Evolutionary conservation across 2,888 invertebrate species (phyloP).

Genomic region (Trachelus stipa): DNA sequence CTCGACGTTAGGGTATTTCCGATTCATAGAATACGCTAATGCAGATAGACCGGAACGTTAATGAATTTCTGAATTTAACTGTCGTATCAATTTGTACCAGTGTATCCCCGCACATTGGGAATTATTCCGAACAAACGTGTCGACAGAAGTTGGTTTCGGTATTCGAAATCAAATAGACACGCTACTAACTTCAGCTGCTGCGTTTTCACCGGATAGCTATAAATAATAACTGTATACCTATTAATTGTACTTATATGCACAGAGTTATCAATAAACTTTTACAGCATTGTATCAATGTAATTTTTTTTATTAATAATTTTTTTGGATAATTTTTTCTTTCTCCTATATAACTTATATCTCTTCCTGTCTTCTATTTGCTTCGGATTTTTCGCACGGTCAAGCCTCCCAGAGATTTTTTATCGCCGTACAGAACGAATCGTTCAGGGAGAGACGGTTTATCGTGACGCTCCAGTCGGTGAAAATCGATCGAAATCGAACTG

Average conservation of each 20-base stretch:
- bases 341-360: no score
- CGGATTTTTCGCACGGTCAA: neutral
- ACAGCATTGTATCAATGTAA: no score
- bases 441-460: neutral
- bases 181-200: neutral
- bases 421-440: neutral
- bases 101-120: neutral
- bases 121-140: neutral
- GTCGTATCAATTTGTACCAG: neutral
- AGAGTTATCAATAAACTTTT: no score
- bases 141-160: neutral
- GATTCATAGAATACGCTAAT: neutral
- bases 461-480: neutral
- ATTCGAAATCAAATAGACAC: neutral
- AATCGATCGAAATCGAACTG: slow-evolving; percentile 20
- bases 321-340: neutral
- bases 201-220: neutral
- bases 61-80: neutral
- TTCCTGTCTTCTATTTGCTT: neutral
- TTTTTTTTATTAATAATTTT: neutral
- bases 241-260: neutral
- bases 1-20: neutral
- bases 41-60: neutral
- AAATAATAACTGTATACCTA: neutral
- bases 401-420: neutral